A percentile compares a stretch with the other conserved stretches of the same genome.
Conservation (phyloP, 2,113 vertebrate genomes). For the Arizona elegans region DNA sequence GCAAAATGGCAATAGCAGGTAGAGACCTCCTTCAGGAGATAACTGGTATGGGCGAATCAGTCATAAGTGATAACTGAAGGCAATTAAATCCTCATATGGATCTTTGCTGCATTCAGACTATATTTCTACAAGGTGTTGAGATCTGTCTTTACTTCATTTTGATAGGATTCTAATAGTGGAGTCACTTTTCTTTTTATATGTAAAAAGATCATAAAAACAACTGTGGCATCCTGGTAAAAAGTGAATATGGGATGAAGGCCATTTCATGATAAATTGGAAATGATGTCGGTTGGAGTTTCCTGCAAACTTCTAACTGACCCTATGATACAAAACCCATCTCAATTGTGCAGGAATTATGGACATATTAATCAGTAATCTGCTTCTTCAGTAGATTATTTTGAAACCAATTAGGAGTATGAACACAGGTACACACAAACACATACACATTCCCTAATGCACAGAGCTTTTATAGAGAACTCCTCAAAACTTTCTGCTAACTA, state of each 20-base stretch:
- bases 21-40: not conserved
- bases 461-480: not conserved
- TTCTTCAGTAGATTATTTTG: not conserved
- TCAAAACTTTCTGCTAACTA: not conserved
- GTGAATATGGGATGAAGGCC: not conserved
- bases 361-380: not conserved
- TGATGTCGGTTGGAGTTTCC: not conserved
- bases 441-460: not conserved
- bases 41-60: not conserved
- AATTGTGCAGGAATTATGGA: not conserved
- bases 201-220: not conserved
- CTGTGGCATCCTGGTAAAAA: not conserved
- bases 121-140: not conserved
- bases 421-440: not conserved
- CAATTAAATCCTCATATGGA: not conserved
- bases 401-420: not conserved
- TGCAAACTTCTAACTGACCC: not conserved
- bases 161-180: not conserved
- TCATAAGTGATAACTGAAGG: not conserved
- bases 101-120: not conserved
- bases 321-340: not conserved
- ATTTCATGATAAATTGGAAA: not conserved
- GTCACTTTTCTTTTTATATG: not conserved
- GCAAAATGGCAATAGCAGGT: slow-evolving; percentile 5
- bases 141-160: not conserved